Conservation (phyloP, 2,113 vertebrate species). For the Typhlomys cinereus region DNA sequence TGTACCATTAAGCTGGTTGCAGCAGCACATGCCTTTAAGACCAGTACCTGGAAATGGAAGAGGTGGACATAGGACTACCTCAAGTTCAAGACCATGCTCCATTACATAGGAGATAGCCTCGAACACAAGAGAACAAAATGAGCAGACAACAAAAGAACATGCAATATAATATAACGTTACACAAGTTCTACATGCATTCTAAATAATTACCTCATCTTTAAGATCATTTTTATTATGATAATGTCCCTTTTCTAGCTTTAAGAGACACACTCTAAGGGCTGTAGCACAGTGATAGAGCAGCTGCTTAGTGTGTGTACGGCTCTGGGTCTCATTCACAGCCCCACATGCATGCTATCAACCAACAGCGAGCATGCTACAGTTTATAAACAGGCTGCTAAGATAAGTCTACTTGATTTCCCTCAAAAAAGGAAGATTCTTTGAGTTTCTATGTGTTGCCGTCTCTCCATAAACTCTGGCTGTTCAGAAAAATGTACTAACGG, state of each 20-base stretch:
- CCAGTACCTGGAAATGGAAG: not conserved
- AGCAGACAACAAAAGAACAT: not conserved
- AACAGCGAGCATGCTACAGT: too few species aligned
- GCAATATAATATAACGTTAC: not conserved
- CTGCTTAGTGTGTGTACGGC: not conserved
- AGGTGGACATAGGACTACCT: not conserved
- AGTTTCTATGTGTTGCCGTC: too few species aligned
- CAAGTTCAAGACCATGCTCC: not conserved
- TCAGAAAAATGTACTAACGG: too few species aligned
- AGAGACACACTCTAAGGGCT: not conserved
- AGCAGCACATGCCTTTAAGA: not conserved
- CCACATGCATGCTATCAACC: not conserved
- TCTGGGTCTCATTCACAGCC: not conserved
- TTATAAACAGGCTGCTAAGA: too few species aligned
- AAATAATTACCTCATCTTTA: not conserved
- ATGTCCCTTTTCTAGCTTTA: constrained; percentile 21
- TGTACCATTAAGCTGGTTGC: not conserved
- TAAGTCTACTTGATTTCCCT: too few species aligned
- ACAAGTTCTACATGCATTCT: not conserved
- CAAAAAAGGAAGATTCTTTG: too few species aligned
- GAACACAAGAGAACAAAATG: not conserved
- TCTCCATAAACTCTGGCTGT: too few species aligned
- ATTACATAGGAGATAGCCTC: not conserved
- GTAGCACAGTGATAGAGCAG: not conserved
- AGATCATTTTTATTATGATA: too few species aligned